Percentiles rank a stretch among this genome's conserved stretches.
These are phyloP conservation scores for Aphelocoma californica DNA, from an alignment of 2,797 vertebrate genomes.

Conservation along the genomic window DNA sequence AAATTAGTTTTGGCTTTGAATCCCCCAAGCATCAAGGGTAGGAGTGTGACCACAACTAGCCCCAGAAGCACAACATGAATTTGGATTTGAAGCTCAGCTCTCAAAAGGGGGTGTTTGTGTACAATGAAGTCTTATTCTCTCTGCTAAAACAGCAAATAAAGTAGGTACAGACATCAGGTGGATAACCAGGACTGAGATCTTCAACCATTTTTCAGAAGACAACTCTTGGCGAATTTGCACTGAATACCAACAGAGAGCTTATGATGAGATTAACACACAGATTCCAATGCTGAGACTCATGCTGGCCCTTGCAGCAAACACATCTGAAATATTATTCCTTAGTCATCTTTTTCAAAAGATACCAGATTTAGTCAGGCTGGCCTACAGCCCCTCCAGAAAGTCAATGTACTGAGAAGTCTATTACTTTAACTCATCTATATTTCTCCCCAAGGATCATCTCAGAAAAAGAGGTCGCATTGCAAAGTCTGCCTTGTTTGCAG, in stretches of 20 bases:
- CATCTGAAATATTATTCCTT: background rate
- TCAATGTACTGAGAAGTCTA: background rate
- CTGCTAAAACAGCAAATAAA: background rate
- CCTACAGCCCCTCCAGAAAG: background rate
- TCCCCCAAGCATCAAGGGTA: background rate
- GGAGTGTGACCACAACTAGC: background rate
- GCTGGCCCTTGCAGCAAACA: background rate
- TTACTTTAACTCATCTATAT: background rate
- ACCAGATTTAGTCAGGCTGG: background rate
- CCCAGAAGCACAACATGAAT: background rate
- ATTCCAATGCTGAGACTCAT: background rate
- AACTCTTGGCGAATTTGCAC: background rate
- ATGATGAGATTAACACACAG: background rate
- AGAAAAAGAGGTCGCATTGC: background rate
- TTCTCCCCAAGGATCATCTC: background rate
- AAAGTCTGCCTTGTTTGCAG: background rate
- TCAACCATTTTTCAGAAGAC: background rate
- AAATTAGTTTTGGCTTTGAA: background rate
- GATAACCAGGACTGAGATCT: background rate
- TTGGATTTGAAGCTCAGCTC: background rate
- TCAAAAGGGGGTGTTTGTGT: background rate
- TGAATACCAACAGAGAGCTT: background rate
- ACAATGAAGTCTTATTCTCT: background rate
- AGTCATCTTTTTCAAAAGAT: background rate
- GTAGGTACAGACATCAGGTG: background rate